phyloP scores from a whole-genome alignment of 2,797 vertebrate species.

The Micromesistius poutassou region DNA sequence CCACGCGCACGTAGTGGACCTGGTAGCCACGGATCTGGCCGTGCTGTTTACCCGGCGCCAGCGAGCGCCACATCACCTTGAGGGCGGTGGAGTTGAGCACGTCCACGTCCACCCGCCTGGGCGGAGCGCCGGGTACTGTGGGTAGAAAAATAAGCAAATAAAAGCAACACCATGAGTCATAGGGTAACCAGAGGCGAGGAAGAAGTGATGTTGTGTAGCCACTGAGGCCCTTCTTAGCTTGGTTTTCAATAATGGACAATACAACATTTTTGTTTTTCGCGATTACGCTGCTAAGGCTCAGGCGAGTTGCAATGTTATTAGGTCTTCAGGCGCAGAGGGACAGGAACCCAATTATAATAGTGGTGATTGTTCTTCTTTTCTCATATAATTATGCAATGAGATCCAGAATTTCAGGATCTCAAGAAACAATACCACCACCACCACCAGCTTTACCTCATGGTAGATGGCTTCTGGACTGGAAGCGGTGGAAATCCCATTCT shows the following conservation, averaged over 20 bases:
- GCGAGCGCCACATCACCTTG: slow-evolving; percentile 94
- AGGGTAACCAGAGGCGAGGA: not conserved
- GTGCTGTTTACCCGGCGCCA: slow-evolving; percentile 87
- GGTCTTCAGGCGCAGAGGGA: not conserved
- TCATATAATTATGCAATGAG: not conserved
- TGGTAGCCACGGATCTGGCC: slow-evolving; percentile 98
- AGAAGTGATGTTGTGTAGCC: not conserved
- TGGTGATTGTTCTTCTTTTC: not conserved
- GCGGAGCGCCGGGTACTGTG: slow-evolving; percentile 92
- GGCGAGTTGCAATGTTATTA: not conserved
- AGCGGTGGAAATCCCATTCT: not conserved
- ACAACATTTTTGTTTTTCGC: not conserved
- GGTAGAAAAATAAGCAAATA: slow-evolving; percentile 5
- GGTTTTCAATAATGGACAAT: not conserved
- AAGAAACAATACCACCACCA: not conserved
- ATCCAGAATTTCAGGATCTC: not conserved
- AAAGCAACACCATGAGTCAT: not conserved
- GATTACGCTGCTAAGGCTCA: not conserved
- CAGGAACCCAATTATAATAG: not conserved
- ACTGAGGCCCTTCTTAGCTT: not conserved
- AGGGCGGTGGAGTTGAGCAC: slow-evolving; percentile 93
- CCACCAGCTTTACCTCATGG: not conserved
- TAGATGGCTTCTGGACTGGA: not conserved
- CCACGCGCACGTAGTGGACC: slow-evolving; percentile 93
- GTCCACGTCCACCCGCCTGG: slow-evolving; percentile 92